These are phyloP conservation scores for Poeciliopsis turneri DNA, from an alignment of 2,797 vertebrate species.

Conservation along the genomic window DNA sequence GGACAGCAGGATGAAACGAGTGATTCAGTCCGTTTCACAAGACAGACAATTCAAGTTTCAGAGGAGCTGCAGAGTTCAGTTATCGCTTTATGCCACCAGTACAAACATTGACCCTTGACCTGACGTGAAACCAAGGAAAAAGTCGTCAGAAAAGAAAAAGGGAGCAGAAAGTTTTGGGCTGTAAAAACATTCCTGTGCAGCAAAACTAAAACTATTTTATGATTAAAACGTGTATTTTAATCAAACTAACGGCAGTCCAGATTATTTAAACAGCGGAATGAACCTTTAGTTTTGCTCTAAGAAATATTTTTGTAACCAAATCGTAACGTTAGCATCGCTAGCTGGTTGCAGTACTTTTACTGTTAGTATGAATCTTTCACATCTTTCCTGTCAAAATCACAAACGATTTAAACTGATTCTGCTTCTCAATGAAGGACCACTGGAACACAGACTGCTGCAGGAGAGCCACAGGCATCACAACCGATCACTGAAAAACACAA, in stretches of 20 bases:
- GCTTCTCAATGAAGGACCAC: too few species aligned
- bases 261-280: background rate
- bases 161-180: background rate
- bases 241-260: too few species aligned
- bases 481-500: too few species aligned
- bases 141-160: background rate
- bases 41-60: background rate
- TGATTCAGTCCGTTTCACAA: background rate
- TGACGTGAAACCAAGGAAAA: background rate
- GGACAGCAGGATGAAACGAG: constrained; percentile 6
- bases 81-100: background rate
- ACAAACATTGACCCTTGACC: background rate
- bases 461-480: too few species aligned
- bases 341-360: too few species aligned
- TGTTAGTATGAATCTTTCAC: too few species aligned
- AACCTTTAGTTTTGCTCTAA: background rate
- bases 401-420: too few species aligned
- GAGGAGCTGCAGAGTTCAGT: background rate
- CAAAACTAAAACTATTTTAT: too few species aligned
- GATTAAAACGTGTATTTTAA: background rate
- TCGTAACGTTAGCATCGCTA: too few species aligned
- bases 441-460: too few species aligned
- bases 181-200: background rate
- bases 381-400: too few species aligned
- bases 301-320: background rate